phyloP scores from a whole-genome alignment of 2,888 invertebrate genomes.

The Volucella zonaria region DNA sequence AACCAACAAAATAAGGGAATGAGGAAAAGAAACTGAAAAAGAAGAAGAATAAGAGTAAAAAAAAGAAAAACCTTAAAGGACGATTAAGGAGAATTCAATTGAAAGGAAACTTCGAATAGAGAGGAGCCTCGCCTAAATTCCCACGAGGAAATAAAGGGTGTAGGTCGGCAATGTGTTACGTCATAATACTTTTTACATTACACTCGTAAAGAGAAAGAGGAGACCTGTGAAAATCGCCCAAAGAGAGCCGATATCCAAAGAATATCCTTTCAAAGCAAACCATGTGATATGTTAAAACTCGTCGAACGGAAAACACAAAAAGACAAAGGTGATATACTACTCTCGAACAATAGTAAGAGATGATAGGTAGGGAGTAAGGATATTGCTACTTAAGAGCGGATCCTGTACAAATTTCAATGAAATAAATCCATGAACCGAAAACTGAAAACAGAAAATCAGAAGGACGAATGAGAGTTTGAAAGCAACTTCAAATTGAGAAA shows the following conservation, averaged over 20 bases:
- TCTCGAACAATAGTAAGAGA: background rate
- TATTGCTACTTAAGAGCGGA: constrained; percentile 22
- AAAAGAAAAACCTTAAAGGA: constrained; percentile 46
- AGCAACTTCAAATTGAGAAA: background rate
- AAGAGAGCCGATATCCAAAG: background rate
- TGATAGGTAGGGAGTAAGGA: constrained; percentile 17
- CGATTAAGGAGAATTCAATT: constrained; percentile 61
- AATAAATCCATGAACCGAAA: background rate
- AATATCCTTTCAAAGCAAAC: background rate
- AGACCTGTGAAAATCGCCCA: constrained; percentile 4
- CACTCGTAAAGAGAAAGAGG: constrained; percentile 27
- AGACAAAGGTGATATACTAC: background rate
- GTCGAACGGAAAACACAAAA: background rate
- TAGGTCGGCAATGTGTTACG: constrained; percentile 69
- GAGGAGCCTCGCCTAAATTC: constrained; percentile 68
- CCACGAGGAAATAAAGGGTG: constrained; percentile 68
- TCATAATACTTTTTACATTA: constrained; percentile 63
- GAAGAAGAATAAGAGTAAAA: background rate
- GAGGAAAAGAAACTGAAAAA: background rate
- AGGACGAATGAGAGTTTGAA: constrained; percentile 31
- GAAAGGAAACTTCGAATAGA: constrained; percentile 50
- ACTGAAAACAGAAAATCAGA: constrained; percentile 4
- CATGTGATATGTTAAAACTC: background rate
- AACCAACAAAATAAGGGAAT: constrained; percentile 10
- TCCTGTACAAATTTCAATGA: background rate